phyloP scores from a whole-genome alignment of 2,113 vertebrate species.

The Syngnathus typhle region DNA sequence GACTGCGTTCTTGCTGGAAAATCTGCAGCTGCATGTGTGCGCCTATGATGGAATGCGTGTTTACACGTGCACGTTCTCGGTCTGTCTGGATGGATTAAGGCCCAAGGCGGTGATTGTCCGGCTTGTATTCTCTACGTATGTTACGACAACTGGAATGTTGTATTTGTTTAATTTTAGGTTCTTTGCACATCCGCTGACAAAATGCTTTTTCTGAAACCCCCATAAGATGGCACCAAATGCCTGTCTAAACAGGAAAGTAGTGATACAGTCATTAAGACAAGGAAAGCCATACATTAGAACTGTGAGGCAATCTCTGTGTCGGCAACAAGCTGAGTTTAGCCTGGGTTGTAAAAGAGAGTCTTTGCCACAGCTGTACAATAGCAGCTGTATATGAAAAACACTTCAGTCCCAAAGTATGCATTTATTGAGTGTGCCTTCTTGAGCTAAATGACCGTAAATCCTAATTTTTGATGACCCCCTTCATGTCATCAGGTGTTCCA shows the following conservation, averaged over 20 bases:
- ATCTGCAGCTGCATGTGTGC: constrained; percentile 22
- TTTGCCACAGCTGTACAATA: too few species aligned
- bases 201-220: not conserved
- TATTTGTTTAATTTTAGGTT: not conserved
- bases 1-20: constrained; percentile 25
- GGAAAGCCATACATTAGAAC: not conserved
- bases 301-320: too few species aligned
- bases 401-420: too few species aligned
- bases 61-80: not conserved
- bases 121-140: constrained; percentile 34
- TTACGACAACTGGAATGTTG: not conserved
- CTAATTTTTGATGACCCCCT: too few species aligned
- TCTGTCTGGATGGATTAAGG: constrained; percentile 14
- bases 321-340: too few species aligned
- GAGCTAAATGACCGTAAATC: too few species aligned
- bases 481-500: not conserved
- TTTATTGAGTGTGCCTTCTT: too few species aligned
- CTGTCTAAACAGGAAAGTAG: not conserved
- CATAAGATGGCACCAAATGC: not conserved
- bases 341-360: too few species aligned
- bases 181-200: not conserved
- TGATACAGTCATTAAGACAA: not conserved
- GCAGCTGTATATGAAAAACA: too few species aligned
- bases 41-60: constrained; percentile 12
- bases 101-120: constrained; percentile 31